These are phyloP conservation scores for Toxotes lorentzi DNA, from an alignment of 2,797 vertebrate genomes.

Conservation along the genomic window DNA sequence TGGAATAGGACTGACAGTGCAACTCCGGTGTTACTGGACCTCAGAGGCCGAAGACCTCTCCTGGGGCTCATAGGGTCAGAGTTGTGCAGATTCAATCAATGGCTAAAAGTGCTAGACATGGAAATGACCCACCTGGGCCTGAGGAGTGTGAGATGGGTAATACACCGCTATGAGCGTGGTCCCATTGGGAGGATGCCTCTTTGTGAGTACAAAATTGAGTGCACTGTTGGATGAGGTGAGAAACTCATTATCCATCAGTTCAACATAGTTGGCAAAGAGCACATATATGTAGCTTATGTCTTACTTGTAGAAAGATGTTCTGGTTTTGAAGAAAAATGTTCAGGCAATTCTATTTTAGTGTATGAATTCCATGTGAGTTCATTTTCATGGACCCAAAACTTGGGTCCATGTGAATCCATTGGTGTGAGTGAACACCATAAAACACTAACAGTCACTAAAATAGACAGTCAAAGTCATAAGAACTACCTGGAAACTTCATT, in stretches of 20 bases:
- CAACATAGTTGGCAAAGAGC: background rate
- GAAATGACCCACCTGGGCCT: constrained; percentile 63
- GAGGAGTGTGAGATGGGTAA: constrained; percentile 40
- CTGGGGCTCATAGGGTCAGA: constrained; percentile 61
- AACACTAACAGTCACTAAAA: constrained; percentile 6
- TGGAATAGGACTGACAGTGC: constrained; percentile 48
- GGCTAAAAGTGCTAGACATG: constrained; percentile 64
- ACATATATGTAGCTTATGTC: background rate
- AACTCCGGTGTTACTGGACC: constrained; percentile 59
- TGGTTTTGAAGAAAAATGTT: background rate
- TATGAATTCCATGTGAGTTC: background rate
- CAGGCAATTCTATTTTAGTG: background rate
- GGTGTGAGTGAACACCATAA: background rate
- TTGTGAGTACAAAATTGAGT: constrained; percentile 15
- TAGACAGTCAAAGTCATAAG: background rate
- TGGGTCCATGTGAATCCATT: background rate
- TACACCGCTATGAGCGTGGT: constrained; percentile 4
- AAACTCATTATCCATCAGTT: background rate
- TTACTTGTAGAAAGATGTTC: background rate
- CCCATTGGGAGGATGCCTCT: constrained; percentile 38
- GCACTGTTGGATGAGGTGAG: constrained; percentile 2
- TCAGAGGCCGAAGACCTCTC: constrained; percentile 56
- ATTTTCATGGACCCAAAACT: constrained; percentile 15
- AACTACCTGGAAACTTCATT: constrained; percentile 27
- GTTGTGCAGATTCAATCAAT: constrained; percentile 71